Percentiles rank a stretch among this genome's conserved stretches.
phyloP scores from a whole-genome alignment of 2,888 invertebrate genomes.

The Folsomia manolachei region DNA sequence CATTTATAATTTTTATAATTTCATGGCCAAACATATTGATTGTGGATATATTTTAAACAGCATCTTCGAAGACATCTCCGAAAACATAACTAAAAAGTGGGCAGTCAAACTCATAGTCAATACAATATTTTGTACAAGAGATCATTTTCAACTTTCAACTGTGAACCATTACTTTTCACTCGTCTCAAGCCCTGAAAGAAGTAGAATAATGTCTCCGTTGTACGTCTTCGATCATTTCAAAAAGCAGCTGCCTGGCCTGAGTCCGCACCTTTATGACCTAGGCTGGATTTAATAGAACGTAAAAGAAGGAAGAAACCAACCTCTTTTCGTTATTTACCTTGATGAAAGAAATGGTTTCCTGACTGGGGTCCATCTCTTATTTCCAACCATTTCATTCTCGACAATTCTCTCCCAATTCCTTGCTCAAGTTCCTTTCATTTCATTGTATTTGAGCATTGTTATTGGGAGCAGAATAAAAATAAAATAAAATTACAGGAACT shows the following conservation, averaged over 20 bases:
- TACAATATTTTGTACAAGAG: background rate
- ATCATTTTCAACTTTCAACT: background rate
- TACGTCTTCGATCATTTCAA: background rate
- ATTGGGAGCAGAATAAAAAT: constrained; percentile 10
- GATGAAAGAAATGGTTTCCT: constrained; percentile 17
- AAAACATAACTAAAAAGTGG: background rate
- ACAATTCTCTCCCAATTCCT: too few relatives aligned
- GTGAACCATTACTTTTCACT: background rate
- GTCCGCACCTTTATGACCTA: background rate
- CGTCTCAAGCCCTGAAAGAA: too few relatives aligned
- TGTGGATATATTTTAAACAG: too few relatives aligned
- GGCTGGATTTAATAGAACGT: constrained; percentile 16
- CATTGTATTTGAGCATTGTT: background rate
- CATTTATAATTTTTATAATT: too few relatives aligned
- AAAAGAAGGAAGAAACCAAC: constrained; percentile 2
- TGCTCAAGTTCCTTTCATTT: background rate
- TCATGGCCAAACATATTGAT: too few relatives aligned
- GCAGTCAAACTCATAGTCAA: too few relatives aligned
- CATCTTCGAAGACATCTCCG: too few relatives aligned
- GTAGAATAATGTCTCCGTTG: background rate
- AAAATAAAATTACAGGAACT: background rate
- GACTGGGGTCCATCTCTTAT: constrained; percentile 6
- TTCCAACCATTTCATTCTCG: constrained; percentile 6
- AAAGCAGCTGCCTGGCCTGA: background rate
- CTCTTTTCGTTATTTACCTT: constrained; percentile 16